Evolutionary conservation across 2,797 vertebrate species (phyloP).

Genomic region (Enteromius mattozi): DNA sequence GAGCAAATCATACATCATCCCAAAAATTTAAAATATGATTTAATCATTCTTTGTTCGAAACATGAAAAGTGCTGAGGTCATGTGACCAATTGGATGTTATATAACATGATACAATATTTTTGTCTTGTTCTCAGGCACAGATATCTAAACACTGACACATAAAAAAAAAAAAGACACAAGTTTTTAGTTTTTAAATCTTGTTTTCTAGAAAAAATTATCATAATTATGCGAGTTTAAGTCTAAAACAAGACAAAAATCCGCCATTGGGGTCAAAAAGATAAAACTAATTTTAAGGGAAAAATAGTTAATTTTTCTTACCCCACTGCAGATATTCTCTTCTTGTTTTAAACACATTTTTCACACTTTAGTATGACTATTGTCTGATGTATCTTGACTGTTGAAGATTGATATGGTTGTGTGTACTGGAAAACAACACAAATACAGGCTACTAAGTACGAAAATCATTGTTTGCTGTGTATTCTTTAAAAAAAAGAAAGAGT

Average conservation of each 20-base stretch:
- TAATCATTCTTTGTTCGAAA: neutral
- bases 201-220: neutral
- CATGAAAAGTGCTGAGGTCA: neutral
- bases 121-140: neutral
- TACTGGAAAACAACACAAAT: neutral
- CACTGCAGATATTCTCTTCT: neutral
- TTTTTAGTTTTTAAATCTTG: neutral
- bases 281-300: neutral
- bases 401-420: neutral
- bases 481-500: neutral
- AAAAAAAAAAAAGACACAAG: too few relatives aligned
- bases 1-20: too few relatives aligned
- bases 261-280: neutral
- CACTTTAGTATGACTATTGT: neutral
- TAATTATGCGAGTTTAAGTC: neutral
- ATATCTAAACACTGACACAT: neutral
- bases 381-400: neutral
- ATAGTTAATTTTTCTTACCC: neutral
- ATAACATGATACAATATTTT: neutral
- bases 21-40: neutral
- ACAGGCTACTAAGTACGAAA: neutral
- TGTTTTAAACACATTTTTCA: neutral
- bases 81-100: neutral
- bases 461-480: neutral
- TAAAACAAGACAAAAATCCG: neutral